Conservation (phyloP, 2,113 vertebrate genomes). For the Corythoichthys haematopterus region DNA sequence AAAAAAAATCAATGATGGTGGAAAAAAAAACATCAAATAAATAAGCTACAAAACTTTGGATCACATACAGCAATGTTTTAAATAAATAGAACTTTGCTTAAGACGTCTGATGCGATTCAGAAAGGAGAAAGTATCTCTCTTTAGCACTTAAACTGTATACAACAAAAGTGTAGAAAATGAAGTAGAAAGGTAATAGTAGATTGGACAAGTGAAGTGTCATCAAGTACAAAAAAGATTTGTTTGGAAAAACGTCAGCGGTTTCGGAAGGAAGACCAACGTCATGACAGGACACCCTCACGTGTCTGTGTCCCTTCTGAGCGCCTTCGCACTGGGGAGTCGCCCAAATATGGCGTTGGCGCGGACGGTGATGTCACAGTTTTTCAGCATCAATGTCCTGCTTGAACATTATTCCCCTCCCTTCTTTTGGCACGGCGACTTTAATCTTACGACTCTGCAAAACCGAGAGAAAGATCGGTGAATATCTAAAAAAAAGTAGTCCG, state of each 20-base stretch:
- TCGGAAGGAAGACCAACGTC: constrained; percentile 7
- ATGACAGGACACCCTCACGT: constrained; percentile 13
- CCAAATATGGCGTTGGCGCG: constrained; percentile 6
- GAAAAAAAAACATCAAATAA: constrained; percentile 14
- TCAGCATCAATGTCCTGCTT: constrained; percentile 1
- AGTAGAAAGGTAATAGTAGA: constrained; percentile 23
- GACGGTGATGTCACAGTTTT: constrained; percentile 7
- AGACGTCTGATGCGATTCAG: constrained; percentile 22
- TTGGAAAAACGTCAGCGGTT: constrained; percentile 18
- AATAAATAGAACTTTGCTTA: constrained; percentile 44
- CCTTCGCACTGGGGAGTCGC: constrained; percentile 22
- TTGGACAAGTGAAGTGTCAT: constrained; percentile 20
- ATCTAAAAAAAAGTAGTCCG: not conserved
- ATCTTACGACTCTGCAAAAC: constrained; percentile 36
- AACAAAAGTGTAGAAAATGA: constrained; percentile 11
- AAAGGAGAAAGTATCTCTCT: constrained; percentile 4
- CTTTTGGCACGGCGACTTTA: not conserved
- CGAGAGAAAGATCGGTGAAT: not conserved
- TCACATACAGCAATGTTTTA: constrained; percentile 38
- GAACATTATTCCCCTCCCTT: not conserved
- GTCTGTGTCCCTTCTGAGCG: constrained; percentile 39
- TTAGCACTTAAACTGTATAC: constrained; percentile 5
- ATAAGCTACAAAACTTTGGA: constrained; percentile 26
- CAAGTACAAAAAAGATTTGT: constrained; percentile 42
- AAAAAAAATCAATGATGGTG: constrained; percentile 12